Evolutionary conservation across 64 coral and sea anemone genomes (phyloP).

Genomic region (Catalaphyllia jardinei): DNA sequence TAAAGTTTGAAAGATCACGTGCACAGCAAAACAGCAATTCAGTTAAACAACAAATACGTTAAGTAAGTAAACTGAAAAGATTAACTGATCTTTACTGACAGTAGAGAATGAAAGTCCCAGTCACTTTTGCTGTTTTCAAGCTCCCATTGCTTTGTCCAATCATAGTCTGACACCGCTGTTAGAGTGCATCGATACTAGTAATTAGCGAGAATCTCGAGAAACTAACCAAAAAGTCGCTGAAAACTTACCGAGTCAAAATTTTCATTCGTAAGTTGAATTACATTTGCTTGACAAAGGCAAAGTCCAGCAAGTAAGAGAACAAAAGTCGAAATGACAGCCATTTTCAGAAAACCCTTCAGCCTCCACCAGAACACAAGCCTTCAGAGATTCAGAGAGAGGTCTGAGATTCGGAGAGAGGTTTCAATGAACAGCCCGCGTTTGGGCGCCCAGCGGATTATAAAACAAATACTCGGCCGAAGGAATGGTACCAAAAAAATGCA

Average conservation of each 20-base stretch:
- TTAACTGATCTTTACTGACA: background rate
- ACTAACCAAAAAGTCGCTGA: background rate
- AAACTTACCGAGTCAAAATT: conserved; percentile 86
- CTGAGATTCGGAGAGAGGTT: background rate
- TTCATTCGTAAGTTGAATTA: conserved; percentile 69
- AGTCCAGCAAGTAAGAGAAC: conserved; percentile 38
- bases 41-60: background rate
- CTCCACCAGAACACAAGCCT: too few relatives aligned
- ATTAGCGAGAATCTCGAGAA: background rate
- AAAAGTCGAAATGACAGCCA: background rate
- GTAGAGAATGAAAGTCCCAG: background rate
- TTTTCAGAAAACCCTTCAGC: conserved; percentile 9
- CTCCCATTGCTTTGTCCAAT: conserved; percentile 2
- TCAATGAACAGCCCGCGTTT: background rate
- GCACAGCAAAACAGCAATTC: background rate
- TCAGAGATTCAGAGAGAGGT: background rate
- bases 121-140: background rate
- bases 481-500: conserved; percentile 56
- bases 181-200: background rate
- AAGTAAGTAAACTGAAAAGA: background rate
- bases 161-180: conserved; percentile 21
- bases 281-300: conserved; percentile 46
- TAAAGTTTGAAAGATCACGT: background rate
- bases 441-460: background rate
- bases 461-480: background rate